phyloP scores from a whole-genome alignment of 2,888 invertebrate genomes.

The Drepana falcataria region DNA sequence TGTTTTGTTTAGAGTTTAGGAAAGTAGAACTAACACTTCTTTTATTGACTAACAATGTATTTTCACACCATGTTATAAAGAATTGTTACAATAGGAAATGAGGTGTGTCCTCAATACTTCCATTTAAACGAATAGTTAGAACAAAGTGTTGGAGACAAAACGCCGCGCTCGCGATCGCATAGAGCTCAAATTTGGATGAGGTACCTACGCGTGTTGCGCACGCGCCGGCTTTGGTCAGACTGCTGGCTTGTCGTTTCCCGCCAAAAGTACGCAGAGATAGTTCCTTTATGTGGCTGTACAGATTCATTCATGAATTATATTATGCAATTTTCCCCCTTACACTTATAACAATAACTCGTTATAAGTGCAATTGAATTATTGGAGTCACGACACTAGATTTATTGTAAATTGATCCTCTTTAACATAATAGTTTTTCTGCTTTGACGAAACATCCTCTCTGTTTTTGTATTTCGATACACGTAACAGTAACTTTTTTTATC shows the following conservation, averaged over 20 bases:
- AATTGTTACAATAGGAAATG: slow-evolving; percentile 63
- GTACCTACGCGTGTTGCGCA: slow-evolving; percentile 66
- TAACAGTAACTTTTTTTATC: too few relatives aligned
- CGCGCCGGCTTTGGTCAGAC: slow-evolving; percentile 66
- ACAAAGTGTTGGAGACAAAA: slow-evolving; percentile 66
- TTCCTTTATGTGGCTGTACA: slow-evolving; percentile 41
- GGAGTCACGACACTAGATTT: slow-evolving; percentile 29
- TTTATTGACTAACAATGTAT: slow-evolving; percentile 65
- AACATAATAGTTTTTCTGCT: not conserved
- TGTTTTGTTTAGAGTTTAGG: slow-evolving; percentile 54
- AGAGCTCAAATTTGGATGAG: slow-evolving; percentile 44
- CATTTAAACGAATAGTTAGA: slow-evolving; percentile 59
- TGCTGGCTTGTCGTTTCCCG: slow-evolving; percentile 63
- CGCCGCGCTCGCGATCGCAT: slow-evolving; percentile 70
- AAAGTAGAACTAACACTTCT: slow-evolving; percentile 75
- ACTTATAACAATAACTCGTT: slow-evolving; percentile 19
- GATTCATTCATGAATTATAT: slow-evolving; percentile 62
- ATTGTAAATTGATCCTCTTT: not conserved
- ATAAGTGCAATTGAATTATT: slow-evolving; percentile 33
- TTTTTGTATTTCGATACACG: too few relatives aligned
- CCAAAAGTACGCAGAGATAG: slow-evolving; percentile 63
- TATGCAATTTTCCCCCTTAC: slow-evolving; percentile 52
- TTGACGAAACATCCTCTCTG: not conserved
- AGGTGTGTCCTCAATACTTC: slow-evolving; percentile 72
- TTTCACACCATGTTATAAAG: slow-evolving; percentile 68